Evolutionary conservation across 2,113 vertebrate genomes (phyloP).

Genomic region (Ammospiza caudacuta): DNA sequence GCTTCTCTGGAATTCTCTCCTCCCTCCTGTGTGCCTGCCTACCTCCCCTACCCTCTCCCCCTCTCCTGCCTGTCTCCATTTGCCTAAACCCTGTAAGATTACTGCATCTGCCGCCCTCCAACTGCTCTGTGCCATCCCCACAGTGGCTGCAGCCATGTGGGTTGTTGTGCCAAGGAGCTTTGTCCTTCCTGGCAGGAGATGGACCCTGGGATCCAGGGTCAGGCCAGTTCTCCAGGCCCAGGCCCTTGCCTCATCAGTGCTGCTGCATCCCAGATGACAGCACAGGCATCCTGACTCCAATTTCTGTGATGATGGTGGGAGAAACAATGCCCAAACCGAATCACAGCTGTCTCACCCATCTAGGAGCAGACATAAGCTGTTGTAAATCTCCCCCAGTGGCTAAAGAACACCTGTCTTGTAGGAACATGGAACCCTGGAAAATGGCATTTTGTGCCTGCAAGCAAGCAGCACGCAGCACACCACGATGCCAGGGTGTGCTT

Average conservation of each 20-base stretch:
- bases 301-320: background rate
- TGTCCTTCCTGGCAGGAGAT: background rate
- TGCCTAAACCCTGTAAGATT: background rate
- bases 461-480: rapidly evolving
- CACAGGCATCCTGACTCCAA: background rate
- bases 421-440: background rate
- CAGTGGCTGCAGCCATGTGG: background rate
- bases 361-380: background rate
- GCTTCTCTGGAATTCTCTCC: background rate
- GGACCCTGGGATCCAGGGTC: background rate
- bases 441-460: background rate
- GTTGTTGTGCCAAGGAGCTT: background rate
- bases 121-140: background rate
- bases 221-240: background rate
- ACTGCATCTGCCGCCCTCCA: rapidly evolving
- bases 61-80: background rate
- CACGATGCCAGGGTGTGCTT: background rate
- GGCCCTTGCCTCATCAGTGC: rapidly evolving
- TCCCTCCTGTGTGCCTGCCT: rapidly evolving
- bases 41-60: background rate
- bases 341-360: background rate
- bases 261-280: background rate
- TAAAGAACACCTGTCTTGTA: background rate
- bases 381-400: background rate
- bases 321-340: background rate